Percentiles rank a stretch among this genome's conserved stretches.
Evolutionary conservation across 2,113 vertebrate species (phyloP).

Genomic region (Suncus etruscus): DNA sequence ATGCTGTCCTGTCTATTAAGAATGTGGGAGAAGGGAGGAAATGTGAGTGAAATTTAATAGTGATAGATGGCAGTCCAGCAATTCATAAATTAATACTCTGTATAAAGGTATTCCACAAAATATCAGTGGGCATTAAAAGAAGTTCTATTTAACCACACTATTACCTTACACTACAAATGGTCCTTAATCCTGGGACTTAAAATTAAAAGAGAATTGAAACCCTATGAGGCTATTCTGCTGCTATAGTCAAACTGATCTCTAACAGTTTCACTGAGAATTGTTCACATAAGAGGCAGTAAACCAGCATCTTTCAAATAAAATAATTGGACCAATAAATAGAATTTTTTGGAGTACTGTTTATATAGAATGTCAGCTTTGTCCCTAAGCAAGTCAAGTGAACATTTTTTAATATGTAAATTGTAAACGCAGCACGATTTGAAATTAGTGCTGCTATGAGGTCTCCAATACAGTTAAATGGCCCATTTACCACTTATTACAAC

Average conservation of each 20-base stretch:
- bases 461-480: conserved; percentile 70
- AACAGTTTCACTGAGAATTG: conserved; percentile 58
- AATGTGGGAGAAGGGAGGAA: conserved; percentile 71
- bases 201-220: conserved; percentile 69
- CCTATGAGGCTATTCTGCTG: conserved; percentile 61
- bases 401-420: conserved; percentile 76
- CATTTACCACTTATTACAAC: conserved; percentile 71
- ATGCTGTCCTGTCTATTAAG: conserved; percentile 57
- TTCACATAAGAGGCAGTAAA: conserved; percentile 64
- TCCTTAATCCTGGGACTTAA: conserved; percentile 75
- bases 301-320: conserved; percentile 74
- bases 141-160: conserved; percentile 69
- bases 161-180: conserved; percentile 60
- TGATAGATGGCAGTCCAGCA: conserved; percentile 62
- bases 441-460: conserved; percentile 70
- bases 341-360: conserved; percentile 66
- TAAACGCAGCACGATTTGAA: conserved; percentile 78
- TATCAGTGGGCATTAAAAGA: conserved; percentile 62
- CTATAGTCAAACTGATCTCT: conserved; percentile 51
- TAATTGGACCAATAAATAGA: conserved; percentile 77
- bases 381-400: conserved; percentile 53
- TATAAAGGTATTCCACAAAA: conserved; percentile 69
- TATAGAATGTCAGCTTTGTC: conserved; percentile 65
- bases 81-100: conserved; percentile 56
- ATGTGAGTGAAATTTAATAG: conserved; percentile 62